Evolutionary conservation across 1,140 invertebrate species (phyloP).

Genomic region (Aporrectodea caliginosa): DNA sequence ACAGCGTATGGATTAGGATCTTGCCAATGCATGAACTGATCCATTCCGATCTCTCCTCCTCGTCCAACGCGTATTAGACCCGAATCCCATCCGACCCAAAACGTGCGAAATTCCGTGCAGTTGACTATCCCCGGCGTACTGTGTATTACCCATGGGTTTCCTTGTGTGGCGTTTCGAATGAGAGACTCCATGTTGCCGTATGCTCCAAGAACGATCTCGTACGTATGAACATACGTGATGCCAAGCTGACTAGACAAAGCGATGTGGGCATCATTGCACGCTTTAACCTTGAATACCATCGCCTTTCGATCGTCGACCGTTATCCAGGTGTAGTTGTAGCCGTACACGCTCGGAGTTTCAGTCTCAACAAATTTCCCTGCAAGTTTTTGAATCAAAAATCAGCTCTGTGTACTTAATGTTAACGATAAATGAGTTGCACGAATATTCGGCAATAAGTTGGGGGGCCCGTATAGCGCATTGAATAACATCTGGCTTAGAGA

Average conservation of each 20-base stretch:
- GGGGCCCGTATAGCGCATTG: background rate
- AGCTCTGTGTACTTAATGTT: too few species aligned
- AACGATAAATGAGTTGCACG: too few species aligned
- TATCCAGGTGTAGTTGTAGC: slow-evolving; percentile 13
- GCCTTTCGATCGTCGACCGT: background rate
- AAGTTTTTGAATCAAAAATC: background rate
- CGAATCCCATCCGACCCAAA: background rate
- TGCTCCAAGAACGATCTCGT: background rate
- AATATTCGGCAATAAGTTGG: too few species aligned
- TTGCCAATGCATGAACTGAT: slow-evolving; percentile 5
- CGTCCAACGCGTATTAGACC: background rate
- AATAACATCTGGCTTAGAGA: too few species aligned
- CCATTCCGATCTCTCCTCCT: background rate
- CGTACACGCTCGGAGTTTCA: background rate
- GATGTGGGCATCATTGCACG: slow-evolving; percentile 15
- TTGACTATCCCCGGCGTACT: slow-evolving; percentile 15
- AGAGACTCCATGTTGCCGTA: background rate
- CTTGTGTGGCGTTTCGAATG: background rate
- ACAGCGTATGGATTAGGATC: slow-evolving; percentile 1
- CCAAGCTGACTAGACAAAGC: background rate
- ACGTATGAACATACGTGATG: background rate
- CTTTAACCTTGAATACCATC: slow-evolving; percentile 9
- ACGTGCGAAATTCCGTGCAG: background rate
- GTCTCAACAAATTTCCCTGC: background rate
- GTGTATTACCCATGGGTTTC: background rate